Percentiles rank a stretch among this genome's conserved stretches.
phyloP scores from a whole-genome alignment of 1,140 invertebrate species.

The Magallana ariakensis region DNA sequence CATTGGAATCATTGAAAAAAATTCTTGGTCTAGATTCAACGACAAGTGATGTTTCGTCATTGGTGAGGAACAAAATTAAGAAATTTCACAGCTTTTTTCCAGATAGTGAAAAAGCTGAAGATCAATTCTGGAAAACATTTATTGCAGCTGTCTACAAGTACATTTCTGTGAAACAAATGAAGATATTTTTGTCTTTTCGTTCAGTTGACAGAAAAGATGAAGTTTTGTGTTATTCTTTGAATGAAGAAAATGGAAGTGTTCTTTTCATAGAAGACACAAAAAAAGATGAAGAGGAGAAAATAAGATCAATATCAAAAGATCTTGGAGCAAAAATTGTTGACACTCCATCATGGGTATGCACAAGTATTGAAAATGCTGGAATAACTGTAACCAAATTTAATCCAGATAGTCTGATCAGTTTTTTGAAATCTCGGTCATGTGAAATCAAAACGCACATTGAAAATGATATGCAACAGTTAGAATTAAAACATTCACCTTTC shows the following conservation, averaged over 20 bases:
- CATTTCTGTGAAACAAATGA: slow-evolving; percentile 8
- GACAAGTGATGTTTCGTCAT: neutral
- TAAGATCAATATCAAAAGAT: neutral
- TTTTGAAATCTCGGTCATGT: neutral
- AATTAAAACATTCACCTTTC: neutral
- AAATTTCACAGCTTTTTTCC: slow-evolving; percentile 57
- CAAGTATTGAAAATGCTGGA: neutral
- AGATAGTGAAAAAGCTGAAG: neutral
- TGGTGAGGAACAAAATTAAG: neutral
- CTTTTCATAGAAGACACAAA: neutral
- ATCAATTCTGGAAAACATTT: slow-evolving; percentile 51
- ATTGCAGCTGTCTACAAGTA: slow-evolving; percentile 11
- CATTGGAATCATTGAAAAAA: slow-evolving; percentile 51
- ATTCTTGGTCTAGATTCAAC: neutral
- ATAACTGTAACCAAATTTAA: neutral
- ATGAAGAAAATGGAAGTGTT: neutral
- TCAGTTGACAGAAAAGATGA: neutral
- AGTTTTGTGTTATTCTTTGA: neutral
- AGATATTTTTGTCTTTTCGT: neutral
- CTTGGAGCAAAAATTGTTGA: neutral
- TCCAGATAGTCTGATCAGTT: neutral
- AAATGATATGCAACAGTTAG: slow-evolving; percentile 10
- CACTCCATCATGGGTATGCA: neutral
- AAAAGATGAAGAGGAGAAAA: neutral
- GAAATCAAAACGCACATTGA: neutral